Evolutionary conservation across 2,888 invertebrate genomes (phyloP), one percentile per base, ranked within the genome.

Genomic region (Corythucha ciliata): DNA sequence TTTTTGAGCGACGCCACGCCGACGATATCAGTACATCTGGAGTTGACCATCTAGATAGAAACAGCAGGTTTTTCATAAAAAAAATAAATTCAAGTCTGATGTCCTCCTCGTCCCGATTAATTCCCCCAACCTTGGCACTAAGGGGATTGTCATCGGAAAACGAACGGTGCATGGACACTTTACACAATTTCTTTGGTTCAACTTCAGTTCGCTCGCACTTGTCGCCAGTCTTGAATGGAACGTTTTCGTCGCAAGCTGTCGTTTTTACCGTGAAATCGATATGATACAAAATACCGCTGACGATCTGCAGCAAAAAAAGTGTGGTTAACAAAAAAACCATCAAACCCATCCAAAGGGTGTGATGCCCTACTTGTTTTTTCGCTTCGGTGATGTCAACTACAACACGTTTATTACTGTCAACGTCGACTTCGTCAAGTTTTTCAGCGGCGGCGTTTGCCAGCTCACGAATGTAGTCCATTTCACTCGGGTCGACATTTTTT

Each of bases 101-200:
- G n/a, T n/a, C n/a, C n/a, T n/a, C n/a, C n/a, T n/a, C n/a, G n/a
- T 12, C 57, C 57, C 44, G n/a, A n/a, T n/a, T n/a, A n/a, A n/a
- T n/a, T n/a, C n/a, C n/a, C n/a, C n/a, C n/a, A n/a, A 62, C 61
- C 53, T 60, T 59, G 7, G 59, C 59, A 48, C 59, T 59, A 12
- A 51, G 51, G 24, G 61, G 58, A n/a, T 57, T 55, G 21, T 60
- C 57, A 37, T 57, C 59, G 10, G 60, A 57, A 48, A 59, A 60
- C 16, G 60, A 56, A 6, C 60, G 51, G 32, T 73, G 70, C 34
- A 77, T 66, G 50, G 74, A 67, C 16, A 75, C 70, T 60, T 74
- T 74, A 62, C 79, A 79, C 48, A 76, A 70, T 65, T 74, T 74
- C 8, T 64, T 65, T 7, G 66, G 58, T 32, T 63, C 60, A 22